These are phyloP conservation scores for Bothrops jararaca DNA, from an alignment of 2,113 vertebrate species.

Conservation along the genomic window DNA sequence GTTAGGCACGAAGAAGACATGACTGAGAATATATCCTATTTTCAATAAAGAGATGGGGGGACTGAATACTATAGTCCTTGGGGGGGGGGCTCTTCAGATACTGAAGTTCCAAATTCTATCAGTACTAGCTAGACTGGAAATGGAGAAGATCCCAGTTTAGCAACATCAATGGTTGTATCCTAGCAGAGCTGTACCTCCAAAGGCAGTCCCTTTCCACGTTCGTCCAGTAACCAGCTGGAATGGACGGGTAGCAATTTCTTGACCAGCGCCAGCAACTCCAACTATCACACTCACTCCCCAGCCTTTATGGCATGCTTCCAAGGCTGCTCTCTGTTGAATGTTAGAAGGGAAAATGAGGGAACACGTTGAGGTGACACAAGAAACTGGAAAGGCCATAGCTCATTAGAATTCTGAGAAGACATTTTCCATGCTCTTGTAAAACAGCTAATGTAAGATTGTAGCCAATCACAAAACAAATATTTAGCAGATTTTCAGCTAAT, in stretches of 20 bases:
- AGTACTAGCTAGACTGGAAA: neutral
- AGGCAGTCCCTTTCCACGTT: conserved; percentile 78
- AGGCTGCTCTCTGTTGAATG: conserved; percentile 70
- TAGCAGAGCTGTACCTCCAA: conserved; percentile 71
- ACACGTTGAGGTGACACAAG: neutral
- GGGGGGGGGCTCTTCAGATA: neutral
- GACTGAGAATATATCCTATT: neutral
- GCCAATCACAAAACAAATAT: neutral
- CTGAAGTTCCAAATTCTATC: neutral
- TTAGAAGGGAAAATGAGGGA: neutral
- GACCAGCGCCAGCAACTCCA: conserved; percentile 73
- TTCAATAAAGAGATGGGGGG: neutral
- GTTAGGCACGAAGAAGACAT: neutral
- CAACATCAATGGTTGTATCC: neutral
- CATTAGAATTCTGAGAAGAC: neutral
- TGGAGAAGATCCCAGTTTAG: neutral
- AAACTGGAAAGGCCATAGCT: neutral
- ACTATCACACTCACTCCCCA: conserved; percentile 80
- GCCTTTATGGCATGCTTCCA: conserved; percentile 81
- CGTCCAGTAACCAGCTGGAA: conserved; percentile 81
- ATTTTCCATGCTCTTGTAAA: neutral
- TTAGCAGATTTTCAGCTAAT: neutral
- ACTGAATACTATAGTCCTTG: neutral
- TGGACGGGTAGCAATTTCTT: conserved; percentile 78
- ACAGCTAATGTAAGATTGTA: neutral